phyloP scores from a whole-genome alignment of 2,888 invertebrate genomes.

The Acholoe squamosa region DNA sequence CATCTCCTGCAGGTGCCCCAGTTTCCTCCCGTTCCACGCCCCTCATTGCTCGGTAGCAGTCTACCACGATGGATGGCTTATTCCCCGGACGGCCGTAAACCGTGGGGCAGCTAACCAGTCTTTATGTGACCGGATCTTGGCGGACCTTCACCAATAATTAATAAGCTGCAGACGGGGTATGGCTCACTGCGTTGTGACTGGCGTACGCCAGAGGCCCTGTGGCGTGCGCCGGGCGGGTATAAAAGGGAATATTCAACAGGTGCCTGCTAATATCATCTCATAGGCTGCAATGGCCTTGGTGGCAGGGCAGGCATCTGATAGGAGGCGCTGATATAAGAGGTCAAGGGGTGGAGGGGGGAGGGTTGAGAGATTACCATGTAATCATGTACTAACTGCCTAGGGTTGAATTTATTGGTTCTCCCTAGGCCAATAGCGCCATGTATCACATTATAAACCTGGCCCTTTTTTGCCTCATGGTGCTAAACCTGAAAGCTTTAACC shows the following conservation, averaged over 20 bases:
- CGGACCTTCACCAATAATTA: conserved; percentile 2
- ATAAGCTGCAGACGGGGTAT: background rate
- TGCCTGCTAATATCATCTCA: background rate
- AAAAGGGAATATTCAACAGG: conserved; percentile 4
- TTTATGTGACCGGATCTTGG: conserved; percentile 2
- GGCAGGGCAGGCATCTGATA: too few species aligned
- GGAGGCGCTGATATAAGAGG: background rate
- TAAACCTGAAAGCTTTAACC: too few species aligned
- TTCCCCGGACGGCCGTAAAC: background rate
- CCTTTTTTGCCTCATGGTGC: too few species aligned
- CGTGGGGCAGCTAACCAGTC: background rate
- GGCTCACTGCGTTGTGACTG: too few species aligned
- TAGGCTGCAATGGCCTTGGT: too few species aligned
- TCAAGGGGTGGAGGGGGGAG: background rate
- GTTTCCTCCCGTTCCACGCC: too few species aligned
- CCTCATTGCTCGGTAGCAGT: background rate
- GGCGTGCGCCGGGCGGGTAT: background rate
- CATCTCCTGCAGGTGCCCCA: too few species aligned
- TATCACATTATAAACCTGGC: conserved; percentile 6
- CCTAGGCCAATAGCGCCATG: background rate
- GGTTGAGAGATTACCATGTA: background rate
- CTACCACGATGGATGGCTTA: background rate
- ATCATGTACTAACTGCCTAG: background rate
- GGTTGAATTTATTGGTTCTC: background rate
- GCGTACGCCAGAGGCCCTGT: too few species aligned